Percentiles rank a stretch among this genome's conserved stretches.
These are phyloP conservation scores for Notiomystis cincta DNA, from an alignment of 2,113 vertebrate genomes.

Conservation along the genomic window DNA sequence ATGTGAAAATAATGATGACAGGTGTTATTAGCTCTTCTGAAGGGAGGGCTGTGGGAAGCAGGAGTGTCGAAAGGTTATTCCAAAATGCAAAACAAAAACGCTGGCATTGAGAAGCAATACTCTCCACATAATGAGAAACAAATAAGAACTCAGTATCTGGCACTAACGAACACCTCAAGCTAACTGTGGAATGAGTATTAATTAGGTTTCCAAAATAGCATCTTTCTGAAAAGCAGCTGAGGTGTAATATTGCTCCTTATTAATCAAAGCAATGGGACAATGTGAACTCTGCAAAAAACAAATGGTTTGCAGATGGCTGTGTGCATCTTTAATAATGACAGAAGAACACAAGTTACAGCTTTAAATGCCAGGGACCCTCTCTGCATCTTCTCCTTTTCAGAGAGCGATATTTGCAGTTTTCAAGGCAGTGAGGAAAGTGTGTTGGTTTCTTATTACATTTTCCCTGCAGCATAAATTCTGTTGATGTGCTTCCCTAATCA, in stretches of 20 bases:
- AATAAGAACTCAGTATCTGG: conserved; percentile 43
- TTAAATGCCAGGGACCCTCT: conserved; percentile 62
- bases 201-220: conserved; percentile 53
- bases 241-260: conserved; percentile 44
- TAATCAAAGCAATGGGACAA: conserved; percentile 52
- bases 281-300: conserved; percentile 50
- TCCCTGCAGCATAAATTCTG: conserved; percentile 61
- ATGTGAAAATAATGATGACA: conserved; percentile 20
- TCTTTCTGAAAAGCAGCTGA: conserved; percentile 64
- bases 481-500: conserved; percentile 55
- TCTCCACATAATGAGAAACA: conserved; percentile 47
- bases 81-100: conserved; percentile 16
- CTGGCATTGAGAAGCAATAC: conserved; percentile 33
- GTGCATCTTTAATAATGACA: conserved; percentile 55
- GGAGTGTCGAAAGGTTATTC: conserved; percentile 34
- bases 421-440: conserved; percentile 43
- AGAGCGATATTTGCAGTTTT: conserved; percentile 56
- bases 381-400: conserved; percentile 40
- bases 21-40: conserved; percentile 23
- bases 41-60: neutral
- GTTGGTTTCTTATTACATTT: conserved; percentile 65
- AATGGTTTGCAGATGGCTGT: conserved; percentile 60
- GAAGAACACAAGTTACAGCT: conserved; percentile 65
- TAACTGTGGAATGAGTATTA: conserved; percentile 49
- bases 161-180: conserved; percentile 51